Percentiles rank a stretch among this genome's conserved stretches.
phyloP scores from a whole-genome alignment of 2,113 vertebrate genomes.

The Chamaetylas fuelleborni region DNA sequence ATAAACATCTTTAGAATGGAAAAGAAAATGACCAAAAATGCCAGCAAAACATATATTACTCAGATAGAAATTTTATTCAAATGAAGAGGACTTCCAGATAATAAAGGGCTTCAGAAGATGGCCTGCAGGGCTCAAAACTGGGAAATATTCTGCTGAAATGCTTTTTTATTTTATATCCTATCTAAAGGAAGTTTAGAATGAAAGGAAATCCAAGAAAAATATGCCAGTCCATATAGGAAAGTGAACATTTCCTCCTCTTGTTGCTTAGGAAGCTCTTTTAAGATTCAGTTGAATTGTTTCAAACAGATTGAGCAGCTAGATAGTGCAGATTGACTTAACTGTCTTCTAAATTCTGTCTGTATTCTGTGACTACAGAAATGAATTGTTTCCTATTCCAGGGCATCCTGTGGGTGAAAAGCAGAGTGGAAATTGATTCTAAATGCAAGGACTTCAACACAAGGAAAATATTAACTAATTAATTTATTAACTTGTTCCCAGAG shows the following conservation, averaged over 20 bases:
- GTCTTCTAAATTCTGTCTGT: neutral
- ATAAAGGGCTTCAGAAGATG: neutral
- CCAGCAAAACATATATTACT: neutral
- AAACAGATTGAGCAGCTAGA: neutral
- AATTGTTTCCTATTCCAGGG: neutral
- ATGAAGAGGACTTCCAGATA: neutral
- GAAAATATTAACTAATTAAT: neutral
- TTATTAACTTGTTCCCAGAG: neutral
- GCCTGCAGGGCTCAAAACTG: neutral
- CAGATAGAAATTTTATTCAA: neutral
- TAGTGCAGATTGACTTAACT: neutral
- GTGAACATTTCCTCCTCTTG: neutral
- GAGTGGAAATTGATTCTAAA: neutral
- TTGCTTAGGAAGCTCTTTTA: neutral
- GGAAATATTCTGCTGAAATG: neutral
- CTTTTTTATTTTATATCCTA: neutral
- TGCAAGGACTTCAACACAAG: neutral
- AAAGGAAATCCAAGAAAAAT: constrained; percentile 11
- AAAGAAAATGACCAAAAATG: neutral
- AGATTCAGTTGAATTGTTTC: neutral
- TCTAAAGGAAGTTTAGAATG: neutral
- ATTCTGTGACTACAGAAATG: neutral
- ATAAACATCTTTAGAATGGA: neutral
- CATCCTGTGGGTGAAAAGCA: neutral
- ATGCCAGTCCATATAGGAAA: neutral